Conservation (phyloP, 2,113 vertebrate genomes). For the Petromus typicus region DNA sequence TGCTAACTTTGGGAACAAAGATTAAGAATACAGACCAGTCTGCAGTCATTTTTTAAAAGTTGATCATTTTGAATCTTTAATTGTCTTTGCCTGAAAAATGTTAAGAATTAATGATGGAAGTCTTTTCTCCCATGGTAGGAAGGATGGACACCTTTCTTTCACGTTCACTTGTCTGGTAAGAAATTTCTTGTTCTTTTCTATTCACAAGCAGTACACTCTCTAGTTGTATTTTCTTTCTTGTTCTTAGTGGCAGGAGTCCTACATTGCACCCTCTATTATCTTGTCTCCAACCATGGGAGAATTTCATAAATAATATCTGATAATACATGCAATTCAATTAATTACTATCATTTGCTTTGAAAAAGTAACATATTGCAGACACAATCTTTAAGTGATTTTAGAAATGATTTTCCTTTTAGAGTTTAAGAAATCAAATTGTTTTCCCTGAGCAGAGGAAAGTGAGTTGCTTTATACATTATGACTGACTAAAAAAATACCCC, state of each 20-base stretch:
- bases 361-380: not conserved
- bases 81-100: slow-evolving; percentile 1
- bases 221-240: not conserved
- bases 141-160: not conserved
- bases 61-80: not conserved
- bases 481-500: not conserved
- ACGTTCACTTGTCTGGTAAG: not conserved
- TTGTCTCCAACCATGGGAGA: not conserved
- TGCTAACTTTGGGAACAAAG: too few relatives aligned
- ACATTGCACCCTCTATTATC: not conserved
- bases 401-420: not conserved
- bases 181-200: not conserved
- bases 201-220: not conserved
- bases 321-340: not conserved
- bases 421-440: not conserved
- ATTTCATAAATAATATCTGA: not conserved
- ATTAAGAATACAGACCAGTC: not conserved
- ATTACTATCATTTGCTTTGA: not conserved
- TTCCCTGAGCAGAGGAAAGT: not conserved
- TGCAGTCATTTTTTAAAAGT: not conserved
- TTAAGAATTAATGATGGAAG: not conserved
- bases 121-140: not conserved
- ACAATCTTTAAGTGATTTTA: not conserved
- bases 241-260: not conserved
- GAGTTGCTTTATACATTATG: not conserved